Evolutionary conservation across 2,113 vertebrate species (phyloP).

Genomic region (Chiloscyllium plagiosum): DNA sequence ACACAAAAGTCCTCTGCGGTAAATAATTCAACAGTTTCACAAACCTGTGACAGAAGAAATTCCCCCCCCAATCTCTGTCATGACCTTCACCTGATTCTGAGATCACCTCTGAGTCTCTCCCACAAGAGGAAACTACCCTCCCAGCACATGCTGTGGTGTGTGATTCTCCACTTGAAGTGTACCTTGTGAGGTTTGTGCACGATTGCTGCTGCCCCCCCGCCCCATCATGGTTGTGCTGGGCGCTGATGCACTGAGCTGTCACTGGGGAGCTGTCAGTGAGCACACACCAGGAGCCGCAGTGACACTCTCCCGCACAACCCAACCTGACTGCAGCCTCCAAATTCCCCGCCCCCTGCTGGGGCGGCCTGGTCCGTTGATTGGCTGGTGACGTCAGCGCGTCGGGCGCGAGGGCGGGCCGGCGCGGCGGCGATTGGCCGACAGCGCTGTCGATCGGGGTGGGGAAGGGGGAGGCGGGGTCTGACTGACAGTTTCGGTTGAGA

Average conservation of each 20-base stretch:
- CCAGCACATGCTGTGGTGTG: too few relatives aligned
- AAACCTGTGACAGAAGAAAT: too few relatives aligned
- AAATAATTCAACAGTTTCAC: too few relatives aligned
- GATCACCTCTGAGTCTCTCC: too few relatives aligned
- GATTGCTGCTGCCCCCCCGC: too few relatives aligned
- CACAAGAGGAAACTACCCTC: too few relatives aligned
- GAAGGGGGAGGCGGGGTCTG: constrained; percentile 41
- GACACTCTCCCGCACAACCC: background rate
- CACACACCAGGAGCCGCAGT: background rate
- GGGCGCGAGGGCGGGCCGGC: too few relatives aligned
- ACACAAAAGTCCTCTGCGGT: too few relatives aligned
- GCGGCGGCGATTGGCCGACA: background rate
- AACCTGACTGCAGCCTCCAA: background rate
- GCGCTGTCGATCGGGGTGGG: constrained; percentile 38
- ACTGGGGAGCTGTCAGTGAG: background rate
- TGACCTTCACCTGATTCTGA: too few relatives aligned
- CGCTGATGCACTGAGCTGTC: background rate
- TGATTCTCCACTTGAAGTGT: too few relatives aligned
- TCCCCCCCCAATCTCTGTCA: too few relatives aligned
- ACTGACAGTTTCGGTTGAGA: constrained; percentile 47
- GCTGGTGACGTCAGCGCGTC: background rate
- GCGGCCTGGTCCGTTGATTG: background rate
- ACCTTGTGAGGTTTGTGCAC: too few relatives aligned
- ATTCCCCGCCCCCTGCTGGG: background rate
- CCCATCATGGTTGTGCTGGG: background rate